A percentile compares a stretch with the other conserved stretches of the same genome.
Conservation (phyloP, 2,888 invertebrate species). For the Terebella lapidaria region DNA sequence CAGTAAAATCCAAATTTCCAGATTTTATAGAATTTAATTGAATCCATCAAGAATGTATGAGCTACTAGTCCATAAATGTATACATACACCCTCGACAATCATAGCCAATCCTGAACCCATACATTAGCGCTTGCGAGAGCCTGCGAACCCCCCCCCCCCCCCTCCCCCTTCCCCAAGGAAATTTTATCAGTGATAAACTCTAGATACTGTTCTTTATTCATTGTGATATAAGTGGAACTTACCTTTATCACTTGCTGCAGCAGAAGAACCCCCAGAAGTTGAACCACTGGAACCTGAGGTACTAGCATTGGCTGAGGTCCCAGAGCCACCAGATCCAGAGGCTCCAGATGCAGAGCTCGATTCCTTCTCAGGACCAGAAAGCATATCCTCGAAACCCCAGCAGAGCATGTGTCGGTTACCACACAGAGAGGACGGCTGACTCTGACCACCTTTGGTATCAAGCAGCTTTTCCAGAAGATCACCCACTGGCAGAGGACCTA, state of each 20-base stretch:
- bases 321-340: no score
- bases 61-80: neutral
- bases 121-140: no score
- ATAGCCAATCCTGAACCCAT: no score
- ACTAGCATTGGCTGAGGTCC: neutral
- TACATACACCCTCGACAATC: neutral
- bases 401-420: constrained; percentile 40
- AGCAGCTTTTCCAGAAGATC: constrained; percentile 39
- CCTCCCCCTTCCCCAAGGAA: no score
- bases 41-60: neutral
- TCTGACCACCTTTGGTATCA: constrained; percentile 42
- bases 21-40: neutral
- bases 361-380: constrained; percentile 31
- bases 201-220: no score
- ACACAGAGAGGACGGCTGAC: constrained; percentile 28
- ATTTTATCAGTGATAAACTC: no score
- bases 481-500: constrained; percentile 34
- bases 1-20: neutral
- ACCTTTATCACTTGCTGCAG: neutral
- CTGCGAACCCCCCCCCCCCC: no score
- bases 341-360: neutral
- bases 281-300: neutral
- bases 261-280: neutral
- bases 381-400: constrained; percentile 48
- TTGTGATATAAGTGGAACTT: neutral